phyloP scores from a whole-genome alignment of 2,888 invertebrate genomes.

The Drosophila prostipennis region DNA sequence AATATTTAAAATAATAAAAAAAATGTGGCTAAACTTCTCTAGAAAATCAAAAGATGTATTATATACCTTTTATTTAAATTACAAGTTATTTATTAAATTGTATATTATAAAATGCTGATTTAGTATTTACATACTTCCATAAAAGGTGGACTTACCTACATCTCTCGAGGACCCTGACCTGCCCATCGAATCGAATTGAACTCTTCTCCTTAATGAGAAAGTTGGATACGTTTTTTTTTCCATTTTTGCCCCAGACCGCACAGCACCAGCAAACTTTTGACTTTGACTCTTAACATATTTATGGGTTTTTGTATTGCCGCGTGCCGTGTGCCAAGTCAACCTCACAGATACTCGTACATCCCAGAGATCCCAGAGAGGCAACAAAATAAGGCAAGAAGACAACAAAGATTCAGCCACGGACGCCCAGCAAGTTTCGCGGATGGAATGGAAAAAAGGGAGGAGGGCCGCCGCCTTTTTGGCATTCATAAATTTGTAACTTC shows the following conservation, averaged over 20 bases:
- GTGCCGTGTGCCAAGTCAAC: slow-evolving; percentile 65
- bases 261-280: slow-evolving; percentile 64
- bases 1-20: no score
- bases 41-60: no score
- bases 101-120: no score
- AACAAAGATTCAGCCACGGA: slow-evolving; percentile 38
- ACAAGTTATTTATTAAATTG: no score
- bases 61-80: no score
- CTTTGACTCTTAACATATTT: slow-evolving; percentile 81
- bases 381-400: background rate
- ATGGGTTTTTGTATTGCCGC: slow-evolving; percentile 74
- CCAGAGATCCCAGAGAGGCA: slow-evolving; percentile 1
- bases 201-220: slow-evolving; percentile 73
- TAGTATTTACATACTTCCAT: no score
- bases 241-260: slow-evolving; percentile 31
- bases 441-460: slow-evolving; percentile 21
- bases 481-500: slow-evolving; percentile 83
- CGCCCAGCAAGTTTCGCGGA: slow-evolving; percentile 42
- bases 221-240: slow-evolving; percentile 23
- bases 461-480: slow-evolving; percentile 69
- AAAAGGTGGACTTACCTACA: background rate
- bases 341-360: slow-evolving; percentile 32
- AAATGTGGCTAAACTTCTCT: no score
- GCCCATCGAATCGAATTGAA: slow-evolving; percentile 56
- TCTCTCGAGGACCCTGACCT: slow-evolving; percentile 52